phyloP scores from a whole-genome alignment of 2,113 vertebrate genomes.

The Serilophus lunatus region DNA sequence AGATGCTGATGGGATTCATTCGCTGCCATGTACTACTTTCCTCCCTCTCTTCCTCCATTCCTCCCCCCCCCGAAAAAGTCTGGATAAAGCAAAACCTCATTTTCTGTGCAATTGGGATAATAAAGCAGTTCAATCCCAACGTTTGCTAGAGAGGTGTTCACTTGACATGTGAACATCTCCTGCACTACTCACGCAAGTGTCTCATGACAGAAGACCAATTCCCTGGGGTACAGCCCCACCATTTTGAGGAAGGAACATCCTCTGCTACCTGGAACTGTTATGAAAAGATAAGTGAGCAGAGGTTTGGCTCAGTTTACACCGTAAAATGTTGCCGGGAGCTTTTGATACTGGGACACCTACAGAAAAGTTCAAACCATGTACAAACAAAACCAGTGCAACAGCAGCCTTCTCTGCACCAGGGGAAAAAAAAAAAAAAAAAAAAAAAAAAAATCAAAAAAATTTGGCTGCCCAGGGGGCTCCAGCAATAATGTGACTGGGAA shows the following conservation, averaged over 20 bases:
- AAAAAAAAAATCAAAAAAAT: neutral
- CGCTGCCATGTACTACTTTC: neutral
- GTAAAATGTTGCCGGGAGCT: neutral
- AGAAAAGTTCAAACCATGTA: neutral
- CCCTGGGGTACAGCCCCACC: too few species aligned
- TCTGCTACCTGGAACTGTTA: neutral
- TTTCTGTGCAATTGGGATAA: neutral
- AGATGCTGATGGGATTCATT: neutral
- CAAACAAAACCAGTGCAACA: neutral
- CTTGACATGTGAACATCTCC: fast-evolving
- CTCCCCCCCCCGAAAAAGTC: neutral
- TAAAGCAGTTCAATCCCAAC: neutral
- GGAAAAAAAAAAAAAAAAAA: too few species aligned
- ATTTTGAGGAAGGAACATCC: neutral
- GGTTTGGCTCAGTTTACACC: neutral
- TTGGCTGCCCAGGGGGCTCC: neutral
- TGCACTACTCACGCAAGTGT: neutral
- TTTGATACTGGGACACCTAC: neutral
- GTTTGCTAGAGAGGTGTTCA: neutral
- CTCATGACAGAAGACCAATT: neutral
- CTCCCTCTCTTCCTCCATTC: neutral
- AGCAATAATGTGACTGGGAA: neutral
- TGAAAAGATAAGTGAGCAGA: neutral
- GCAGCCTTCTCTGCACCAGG: neutral
- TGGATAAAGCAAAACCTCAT: neutral